These are phyloP conservation scores for Hydriomena furcata DNA, from an alignment of 2,888 invertebrate species.

Conservation along the genomic window DNA sequence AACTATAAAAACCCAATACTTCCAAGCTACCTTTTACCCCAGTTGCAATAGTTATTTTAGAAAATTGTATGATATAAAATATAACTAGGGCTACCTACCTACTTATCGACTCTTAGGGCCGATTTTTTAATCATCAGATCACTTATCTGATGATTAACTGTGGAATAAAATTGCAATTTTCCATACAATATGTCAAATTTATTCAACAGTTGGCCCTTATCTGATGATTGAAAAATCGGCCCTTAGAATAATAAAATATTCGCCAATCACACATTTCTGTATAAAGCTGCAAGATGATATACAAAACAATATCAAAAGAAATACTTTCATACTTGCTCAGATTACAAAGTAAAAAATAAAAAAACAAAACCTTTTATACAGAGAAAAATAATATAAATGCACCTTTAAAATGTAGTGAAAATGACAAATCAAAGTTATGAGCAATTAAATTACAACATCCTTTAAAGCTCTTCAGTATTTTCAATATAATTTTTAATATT, in stretches of 20 bases:
- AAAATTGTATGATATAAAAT: constrained; percentile 14
- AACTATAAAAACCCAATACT: constrained; percentile 7
- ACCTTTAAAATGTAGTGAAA: constrained; percentile 39
- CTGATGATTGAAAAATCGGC: too few relatives aligned
- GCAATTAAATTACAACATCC: constrained; percentile 69
- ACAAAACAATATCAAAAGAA: not conserved
- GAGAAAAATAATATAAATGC: constrained; percentile 56
- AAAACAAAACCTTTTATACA: not conserved
- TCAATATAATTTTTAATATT: constrained; percentile 36
- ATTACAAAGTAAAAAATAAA: not conserved
- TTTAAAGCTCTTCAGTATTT: constrained; percentile 74
- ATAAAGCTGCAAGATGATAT: constrained; percentile 3
- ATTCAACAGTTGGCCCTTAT: too few relatives aligned
- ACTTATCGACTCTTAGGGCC: too few relatives aligned
- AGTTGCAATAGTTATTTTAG: constrained; percentile 9
- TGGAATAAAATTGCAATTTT: too few relatives aligned
- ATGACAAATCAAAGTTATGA: constrained; percentile 61
- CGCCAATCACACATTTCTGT: constrained; percentile 5
- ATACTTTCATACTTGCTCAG: not conserved
- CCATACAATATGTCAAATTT: too few relatives aligned
- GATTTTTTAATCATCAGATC: too few relatives aligned
- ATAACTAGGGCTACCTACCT: constrained; percentile 11
- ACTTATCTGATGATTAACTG: too few relatives aligned
- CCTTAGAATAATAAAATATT: constrained; percentile 12
- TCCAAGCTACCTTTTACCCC: constrained; percentile 12